Percentiles rank a stretch among this genome's conserved stretches.
Evolutionary conservation across 2,888 invertebrate species (phyloP).

Genomic region (Ctenicera cuprea): DNA sequence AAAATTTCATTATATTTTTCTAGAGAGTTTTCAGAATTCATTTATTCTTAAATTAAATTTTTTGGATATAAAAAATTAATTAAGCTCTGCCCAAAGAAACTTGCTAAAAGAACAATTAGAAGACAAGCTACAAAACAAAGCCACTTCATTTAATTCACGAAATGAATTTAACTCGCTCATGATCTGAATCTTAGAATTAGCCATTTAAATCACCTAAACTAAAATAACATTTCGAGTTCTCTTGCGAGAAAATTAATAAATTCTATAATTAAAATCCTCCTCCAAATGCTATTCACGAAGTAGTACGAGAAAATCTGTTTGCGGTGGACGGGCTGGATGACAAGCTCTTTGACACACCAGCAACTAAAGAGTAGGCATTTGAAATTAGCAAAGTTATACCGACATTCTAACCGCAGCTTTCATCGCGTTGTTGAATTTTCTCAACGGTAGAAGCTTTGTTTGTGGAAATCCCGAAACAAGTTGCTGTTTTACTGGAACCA

Average conservation of each 20-base stretch:
- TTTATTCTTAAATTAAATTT: too few relatives aligned
- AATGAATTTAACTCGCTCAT: too few relatives aligned
- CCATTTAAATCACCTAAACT: neutral
- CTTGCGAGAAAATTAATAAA: neutral
- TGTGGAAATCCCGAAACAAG: neutral
- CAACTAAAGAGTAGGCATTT: conserved; percentile 20
- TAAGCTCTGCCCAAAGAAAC: too few relatives aligned
- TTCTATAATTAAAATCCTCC: conserved; percentile 14
- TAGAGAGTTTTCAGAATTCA: too few relatives aligned
- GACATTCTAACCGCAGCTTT: conserved; percentile 12
- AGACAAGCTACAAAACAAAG: too few relatives aligned
- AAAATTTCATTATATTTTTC: too few relatives aligned
- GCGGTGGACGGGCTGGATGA: conserved; percentile 17
- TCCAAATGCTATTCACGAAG: neutral
- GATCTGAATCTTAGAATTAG: too few relatives aligned
- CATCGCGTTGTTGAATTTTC: conserved; percentile 5
- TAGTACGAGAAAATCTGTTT: conserved; percentile 17
- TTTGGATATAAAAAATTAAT: too few relatives aligned
- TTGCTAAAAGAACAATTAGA: too few relatives aligned
- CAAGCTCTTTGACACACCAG: conserved; percentile 19
- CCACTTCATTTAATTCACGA: too few relatives aligned
- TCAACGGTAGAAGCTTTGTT: conserved; percentile 11
- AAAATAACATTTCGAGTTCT: neutral
- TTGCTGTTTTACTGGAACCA: conserved; percentile 4
- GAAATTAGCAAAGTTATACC: conserved; percentile 25